Evolutionary conservation across 2,888 invertebrate species (phyloP).

Genomic region (Epistrophe eligans): DNA sequence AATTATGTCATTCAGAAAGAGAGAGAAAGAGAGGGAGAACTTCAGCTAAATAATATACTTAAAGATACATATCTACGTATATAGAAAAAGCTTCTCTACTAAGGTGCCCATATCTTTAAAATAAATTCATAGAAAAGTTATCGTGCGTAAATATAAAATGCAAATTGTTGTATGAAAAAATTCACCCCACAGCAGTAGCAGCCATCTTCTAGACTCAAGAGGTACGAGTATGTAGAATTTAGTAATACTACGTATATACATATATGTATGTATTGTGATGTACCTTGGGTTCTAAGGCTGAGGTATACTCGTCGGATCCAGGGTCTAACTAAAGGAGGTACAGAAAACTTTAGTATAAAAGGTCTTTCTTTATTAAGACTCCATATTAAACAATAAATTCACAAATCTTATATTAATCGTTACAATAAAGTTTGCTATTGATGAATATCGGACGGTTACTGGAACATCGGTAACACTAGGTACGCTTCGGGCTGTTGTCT

Average conservation of each 20-base stretch:
- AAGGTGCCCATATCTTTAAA: conserved; percentile 30
- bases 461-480: no score
- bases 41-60: conserved; percentile 17
- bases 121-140: conserved; percentile 48
- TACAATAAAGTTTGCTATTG: no score
- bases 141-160: conserved; percentile 65
- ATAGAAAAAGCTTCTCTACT: neutral
- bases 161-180: conserved; percentile 30
- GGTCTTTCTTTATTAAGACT: no score
- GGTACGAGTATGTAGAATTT: neutral
- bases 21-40: neutral
- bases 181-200: conserved; percentile 6
- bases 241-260: neutral
- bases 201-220: neutral
- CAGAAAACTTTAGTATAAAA: no score
- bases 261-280: neutral
- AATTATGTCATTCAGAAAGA: conserved; percentile 9
- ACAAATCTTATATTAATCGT: no score
- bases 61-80: neutral
- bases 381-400: no score
- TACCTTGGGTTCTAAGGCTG: no score
- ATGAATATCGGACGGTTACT: no score
- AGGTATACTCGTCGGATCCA: no score
- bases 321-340: no score
- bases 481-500: no score